A percentile compares a stretch with the other conserved stretches of the same genome.
phyloP scores from a whole-genome alignment of 2,113 vertebrate genomes.

The Drymodes brunneopygia region DNA sequence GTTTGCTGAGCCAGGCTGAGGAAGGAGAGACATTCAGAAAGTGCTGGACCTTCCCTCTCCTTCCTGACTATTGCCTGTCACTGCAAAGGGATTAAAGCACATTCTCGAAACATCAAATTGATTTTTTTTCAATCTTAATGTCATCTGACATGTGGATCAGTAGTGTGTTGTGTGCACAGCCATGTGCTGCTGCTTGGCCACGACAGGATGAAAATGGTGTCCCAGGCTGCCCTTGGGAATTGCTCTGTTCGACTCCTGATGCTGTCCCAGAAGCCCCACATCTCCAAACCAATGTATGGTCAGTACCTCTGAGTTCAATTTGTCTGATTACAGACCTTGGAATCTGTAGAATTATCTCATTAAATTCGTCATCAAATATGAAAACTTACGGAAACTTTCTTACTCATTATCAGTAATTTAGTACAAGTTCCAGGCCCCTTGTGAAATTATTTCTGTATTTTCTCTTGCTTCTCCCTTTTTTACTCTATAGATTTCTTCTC shows the following conservation, averaged over 20 bases:
- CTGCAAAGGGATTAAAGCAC: neutral
- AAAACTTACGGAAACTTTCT: neutral
- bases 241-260: neutral
- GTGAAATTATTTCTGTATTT: neutral
- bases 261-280: neutral
- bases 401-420: neutral
- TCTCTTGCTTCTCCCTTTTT: neutral
- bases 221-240: neutral
- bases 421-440: neutral
- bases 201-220: neutral
- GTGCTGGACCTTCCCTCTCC: neutral
- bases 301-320: neutral
- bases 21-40: neutral
- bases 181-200: accelerated
- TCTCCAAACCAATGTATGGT: neutral
- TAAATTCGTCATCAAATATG: neutral
- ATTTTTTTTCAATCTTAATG: neutral
- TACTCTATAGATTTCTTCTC: neutral
- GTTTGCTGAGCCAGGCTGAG: neutral
- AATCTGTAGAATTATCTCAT: neutral
- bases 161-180: neutral
- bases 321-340: neutral
- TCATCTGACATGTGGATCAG: neutral
- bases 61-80: neutral
- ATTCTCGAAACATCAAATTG: neutral